Conservation (phyloP, 2,113 vertebrate species). For the Oreochromis niloticus region DNA sequence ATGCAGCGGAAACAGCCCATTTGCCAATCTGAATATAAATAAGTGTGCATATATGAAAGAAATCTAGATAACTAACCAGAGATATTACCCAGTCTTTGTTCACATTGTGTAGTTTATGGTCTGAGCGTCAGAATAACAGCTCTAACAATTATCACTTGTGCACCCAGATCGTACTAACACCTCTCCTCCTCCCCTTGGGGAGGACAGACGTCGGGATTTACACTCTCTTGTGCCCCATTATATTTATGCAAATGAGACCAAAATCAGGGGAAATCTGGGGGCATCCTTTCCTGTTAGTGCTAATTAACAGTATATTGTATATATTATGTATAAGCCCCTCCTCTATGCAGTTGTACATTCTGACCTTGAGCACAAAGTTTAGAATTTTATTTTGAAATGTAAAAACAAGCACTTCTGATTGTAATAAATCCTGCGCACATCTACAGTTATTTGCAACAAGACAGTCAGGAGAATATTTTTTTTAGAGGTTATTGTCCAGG, state of each 20-base stretch:
- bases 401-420: neutral
- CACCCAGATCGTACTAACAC: conserved; percentile 57
- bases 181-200: conserved; percentile 43
- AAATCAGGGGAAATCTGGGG: conserved; percentile 57
- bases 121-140: conserved; percentile 51
- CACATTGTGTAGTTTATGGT: conserved; percentile 21
- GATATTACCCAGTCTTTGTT: conserved; percentile 33
- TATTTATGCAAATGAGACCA: conserved; percentile 68
- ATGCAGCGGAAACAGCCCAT: neutral
- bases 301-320: conserved; percentile 66
- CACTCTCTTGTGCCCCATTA: conserved; percentile 63
- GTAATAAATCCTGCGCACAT: neutral
- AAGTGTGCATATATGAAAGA: neutral
- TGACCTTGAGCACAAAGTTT: conserved; percentile 44
- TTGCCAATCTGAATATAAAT: neutral
- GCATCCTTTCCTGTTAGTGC: conserved; percentile 56
- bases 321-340: conserved; percentile 51
- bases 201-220: conserved; percentile 51
- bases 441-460: neutral
- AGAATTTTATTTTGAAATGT: neutral
- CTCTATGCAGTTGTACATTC: neutral
- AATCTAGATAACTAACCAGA: neutral
- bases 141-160: conserved; percentile 70
- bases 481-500: neutral
- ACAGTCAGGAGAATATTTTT: neutral